phyloP scores from a whole-genome alignment of 2,888 invertebrate species.

The Halictus quadricinctus region DNA sequence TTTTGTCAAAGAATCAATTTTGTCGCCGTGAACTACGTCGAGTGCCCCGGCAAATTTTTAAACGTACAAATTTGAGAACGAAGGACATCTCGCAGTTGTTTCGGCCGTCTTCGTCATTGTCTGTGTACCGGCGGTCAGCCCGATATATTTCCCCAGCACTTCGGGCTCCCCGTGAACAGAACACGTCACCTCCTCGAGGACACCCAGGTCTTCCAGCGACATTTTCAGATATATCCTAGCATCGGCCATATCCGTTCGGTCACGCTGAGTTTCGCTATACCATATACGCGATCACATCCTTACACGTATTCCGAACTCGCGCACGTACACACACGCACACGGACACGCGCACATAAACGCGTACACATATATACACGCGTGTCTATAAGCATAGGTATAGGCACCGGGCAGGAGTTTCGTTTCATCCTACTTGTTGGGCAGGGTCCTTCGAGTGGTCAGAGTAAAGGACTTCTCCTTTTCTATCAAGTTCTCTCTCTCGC shows the following conservation, averaged over 20 bases:
- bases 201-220: constrained; percentile 39
- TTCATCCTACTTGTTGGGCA: constrained; percentile 66
- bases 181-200: constrained; percentile 60
- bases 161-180: constrained; percentile 54
- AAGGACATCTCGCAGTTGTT: constrained; percentile 3
- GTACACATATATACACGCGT: neutral
- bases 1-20: neutral
- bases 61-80: neutral
- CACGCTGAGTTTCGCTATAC: constrained; percentile 48
- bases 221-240: constrained; percentile 58
- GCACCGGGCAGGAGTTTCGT: constrained; percentile 63
- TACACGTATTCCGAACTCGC: neutral
- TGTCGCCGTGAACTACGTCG: no score
- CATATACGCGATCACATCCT: constrained; percentile 37
- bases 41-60: neutral
- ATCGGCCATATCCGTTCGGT: constrained; percentile 60
- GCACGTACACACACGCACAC: neutral
- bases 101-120: constrained; percentile 30
- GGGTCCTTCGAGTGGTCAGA: constrained; percentile 64
- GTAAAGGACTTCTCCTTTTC: constrained; percentile 58
- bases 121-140: constrained; percentile 38
- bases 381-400: constrained; percentile 37
- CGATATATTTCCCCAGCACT: constrained; percentile 69
- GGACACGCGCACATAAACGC: neutral
- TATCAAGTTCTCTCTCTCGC: constrained; percentile 40